Evolutionary conservation across 2,888 invertebrate genomes (phyloP).

Genomic region (Archips crataeganus): DNA sequence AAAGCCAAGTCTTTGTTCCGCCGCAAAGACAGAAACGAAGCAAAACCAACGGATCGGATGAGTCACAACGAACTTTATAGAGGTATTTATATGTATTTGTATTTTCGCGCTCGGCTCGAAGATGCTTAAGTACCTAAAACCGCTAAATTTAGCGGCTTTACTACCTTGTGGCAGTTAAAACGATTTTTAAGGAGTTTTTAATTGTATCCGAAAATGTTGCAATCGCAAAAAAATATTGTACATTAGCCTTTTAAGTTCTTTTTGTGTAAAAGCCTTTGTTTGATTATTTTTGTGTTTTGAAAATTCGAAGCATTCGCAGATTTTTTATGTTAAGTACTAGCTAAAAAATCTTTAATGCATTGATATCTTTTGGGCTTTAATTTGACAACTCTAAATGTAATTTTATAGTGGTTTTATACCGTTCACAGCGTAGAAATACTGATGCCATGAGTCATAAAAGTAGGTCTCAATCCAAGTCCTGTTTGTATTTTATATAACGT

Average conservation of each 20-base stretch:
- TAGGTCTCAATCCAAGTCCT: neutral
- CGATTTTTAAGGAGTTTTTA: neutral
- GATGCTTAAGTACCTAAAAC: neutral
- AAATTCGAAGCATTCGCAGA: no score
- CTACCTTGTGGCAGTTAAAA: neutral
- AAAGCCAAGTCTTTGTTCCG: conserved; percentile 5
- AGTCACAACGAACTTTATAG: conserved; percentile 2
- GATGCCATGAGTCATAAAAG: neutral
- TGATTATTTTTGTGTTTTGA: no score
- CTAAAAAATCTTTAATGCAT: neutral
- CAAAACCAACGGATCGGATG: conserved; percentile 3
- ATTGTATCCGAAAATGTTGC: neutral
- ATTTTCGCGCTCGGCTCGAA: neutral
- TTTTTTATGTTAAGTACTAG: no score
- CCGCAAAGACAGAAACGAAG: neutral
- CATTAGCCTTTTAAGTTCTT: no score
- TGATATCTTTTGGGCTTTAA: neutral
- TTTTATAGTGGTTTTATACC: neutral
- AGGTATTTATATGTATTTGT: neutral
- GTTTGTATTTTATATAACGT: neutral
- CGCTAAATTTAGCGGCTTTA: neutral
- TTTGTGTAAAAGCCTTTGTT: no score
- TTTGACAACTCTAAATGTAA: neutral
- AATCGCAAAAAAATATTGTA: neutral
- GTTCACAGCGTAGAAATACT: conserved; percentile 1